phyloP scores from a whole-genome alignment of 2,113 vertebrate species.

The Zapus hudsonius region DNA sequence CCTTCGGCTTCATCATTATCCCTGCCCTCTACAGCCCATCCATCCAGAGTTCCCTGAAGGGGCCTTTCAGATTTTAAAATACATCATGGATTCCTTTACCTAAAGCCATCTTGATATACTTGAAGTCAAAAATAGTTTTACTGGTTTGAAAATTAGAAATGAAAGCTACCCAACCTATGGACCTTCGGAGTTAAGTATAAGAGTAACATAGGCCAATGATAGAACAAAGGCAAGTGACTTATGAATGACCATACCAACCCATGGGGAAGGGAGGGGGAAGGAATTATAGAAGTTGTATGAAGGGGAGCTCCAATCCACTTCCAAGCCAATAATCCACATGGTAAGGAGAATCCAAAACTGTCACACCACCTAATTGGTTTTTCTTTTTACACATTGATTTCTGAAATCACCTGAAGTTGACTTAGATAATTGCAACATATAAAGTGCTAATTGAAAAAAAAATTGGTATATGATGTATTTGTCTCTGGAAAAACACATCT shows the following conservation, averaged over 20 bases:
- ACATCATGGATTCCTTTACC: neutral
- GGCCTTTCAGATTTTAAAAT: neutral
- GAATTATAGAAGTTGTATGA: neutral
- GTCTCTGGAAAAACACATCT: conserved; percentile 54
- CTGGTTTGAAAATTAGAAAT: neutral
- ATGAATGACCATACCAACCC: neutral
- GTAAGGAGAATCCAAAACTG: neutral
- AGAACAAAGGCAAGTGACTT: fast-evolving
- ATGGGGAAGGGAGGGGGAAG: no score
- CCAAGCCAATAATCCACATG: neutral
- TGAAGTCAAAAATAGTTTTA: neutral
- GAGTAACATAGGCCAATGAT: neutral
- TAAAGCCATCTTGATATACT: neutral
- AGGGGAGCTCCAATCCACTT: neutral
- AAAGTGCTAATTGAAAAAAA: conserved; percentile 55
- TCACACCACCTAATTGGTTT: neutral
- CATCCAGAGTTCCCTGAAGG: neutral
- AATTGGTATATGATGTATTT: neutral
- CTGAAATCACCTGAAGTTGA: neutral
- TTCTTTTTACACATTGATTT: conserved; percentile 64
- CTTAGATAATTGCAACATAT: conserved; percentile 47
- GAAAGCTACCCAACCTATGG: neutral
- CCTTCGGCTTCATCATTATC: no score
- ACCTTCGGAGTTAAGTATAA: neutral
- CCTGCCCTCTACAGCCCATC: neutral